Conservation (phyloP, 2,797 vertebrate genomes). For the Protosalanx chinensis region DNA sequence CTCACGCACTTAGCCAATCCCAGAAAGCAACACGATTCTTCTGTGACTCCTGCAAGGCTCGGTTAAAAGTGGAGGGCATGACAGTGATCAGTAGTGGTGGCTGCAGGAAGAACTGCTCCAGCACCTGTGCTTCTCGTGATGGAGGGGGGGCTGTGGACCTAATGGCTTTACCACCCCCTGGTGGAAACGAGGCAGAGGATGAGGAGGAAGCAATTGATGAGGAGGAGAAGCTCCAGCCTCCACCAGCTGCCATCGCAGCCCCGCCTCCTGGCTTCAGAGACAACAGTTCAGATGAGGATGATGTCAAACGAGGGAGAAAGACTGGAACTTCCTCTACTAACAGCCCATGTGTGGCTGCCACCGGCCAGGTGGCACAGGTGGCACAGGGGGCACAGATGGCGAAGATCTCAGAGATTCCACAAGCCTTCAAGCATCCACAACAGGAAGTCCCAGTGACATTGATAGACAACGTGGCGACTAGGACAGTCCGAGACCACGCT, state of each 20-base stretch:
- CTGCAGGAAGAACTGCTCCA: constrained; percentile 70
- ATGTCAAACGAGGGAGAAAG: constrained; percentile 82
- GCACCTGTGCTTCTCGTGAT: constrained; percentile 78
- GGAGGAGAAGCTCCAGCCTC: constrained; percentile 76
- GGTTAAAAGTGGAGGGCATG: constrained; percentile 74
- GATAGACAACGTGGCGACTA: constrained; percentile 89
- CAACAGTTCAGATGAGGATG: constrained; percentile 97
- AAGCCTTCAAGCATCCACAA: constrained; percentile 40
- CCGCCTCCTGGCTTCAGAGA: constrained; percentile 97
- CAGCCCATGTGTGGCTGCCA: background rate
- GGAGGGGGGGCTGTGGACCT: constrained; percentile 87
- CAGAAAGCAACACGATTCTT: constrained; percentile 78
- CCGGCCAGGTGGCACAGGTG: constrained; percentile 63
- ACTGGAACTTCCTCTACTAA: constrained; percentile 8
- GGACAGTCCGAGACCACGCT: constrained; percentile 93
- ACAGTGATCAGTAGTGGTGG: constrained; percentile 56
- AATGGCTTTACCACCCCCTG: constrained; percentile 91
- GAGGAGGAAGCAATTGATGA: constrained; percentile 64
- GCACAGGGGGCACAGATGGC: constrained; percentile 46
- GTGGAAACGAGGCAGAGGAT: constrained; percentile 88
- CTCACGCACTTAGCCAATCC: constrained; percentile 85
- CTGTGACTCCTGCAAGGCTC: constrained; percentile 95
- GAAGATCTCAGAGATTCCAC: too few species aligned
- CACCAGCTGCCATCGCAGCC: constrained; percentile 85
- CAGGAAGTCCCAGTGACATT: constrained; percentile 94